phyloP scores from a whole-genome alignment of 2,113 vertebrate species.

The Scopus umbretta region DNA sequence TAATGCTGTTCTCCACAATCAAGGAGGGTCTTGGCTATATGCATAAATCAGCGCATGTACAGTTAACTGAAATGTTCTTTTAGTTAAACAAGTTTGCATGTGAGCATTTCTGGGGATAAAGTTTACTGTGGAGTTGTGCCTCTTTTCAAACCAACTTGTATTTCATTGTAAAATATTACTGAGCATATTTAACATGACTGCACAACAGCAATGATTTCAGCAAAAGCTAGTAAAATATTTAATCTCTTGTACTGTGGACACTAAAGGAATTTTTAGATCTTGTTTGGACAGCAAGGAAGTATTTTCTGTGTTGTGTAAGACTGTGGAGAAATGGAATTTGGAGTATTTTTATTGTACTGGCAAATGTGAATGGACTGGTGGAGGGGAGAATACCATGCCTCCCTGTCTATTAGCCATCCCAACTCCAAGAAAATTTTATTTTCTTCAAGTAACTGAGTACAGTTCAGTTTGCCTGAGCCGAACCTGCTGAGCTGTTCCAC shows the following conservation, averaged over 20 bases:
- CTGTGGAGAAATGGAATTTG: background rate
- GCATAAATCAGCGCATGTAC: rapidly evolving
- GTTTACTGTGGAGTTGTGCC: background rate
- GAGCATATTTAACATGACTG: background rate
- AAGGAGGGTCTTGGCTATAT: background rate
- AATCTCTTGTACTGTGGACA: background rate
- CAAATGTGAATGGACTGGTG: background rate
- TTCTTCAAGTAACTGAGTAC: background rate
- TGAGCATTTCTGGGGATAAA: background rate
- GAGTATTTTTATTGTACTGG: background rate
- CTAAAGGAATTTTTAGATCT: background rate
- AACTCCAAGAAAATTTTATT: background rate
- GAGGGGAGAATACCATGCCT: background rate
- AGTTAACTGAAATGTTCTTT: background rate
- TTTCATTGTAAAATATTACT: background rate
- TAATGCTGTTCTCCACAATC: background rate
- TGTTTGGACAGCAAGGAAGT: background rate
- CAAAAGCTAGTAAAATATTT: background rate
- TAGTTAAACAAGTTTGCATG: background rate
- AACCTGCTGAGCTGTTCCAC: background rate
- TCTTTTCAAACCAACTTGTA: background rate
- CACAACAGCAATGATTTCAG: background rate
- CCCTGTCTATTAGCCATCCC: background rate
- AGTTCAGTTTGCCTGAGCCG: background rate
- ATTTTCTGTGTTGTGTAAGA: background rate